A percentile compares a stretch with the other conserved stretches of the same genome.
Conservation (phyloP, 2,888 invertebrate genomes). For the Drosophila lacicola region DNA sequence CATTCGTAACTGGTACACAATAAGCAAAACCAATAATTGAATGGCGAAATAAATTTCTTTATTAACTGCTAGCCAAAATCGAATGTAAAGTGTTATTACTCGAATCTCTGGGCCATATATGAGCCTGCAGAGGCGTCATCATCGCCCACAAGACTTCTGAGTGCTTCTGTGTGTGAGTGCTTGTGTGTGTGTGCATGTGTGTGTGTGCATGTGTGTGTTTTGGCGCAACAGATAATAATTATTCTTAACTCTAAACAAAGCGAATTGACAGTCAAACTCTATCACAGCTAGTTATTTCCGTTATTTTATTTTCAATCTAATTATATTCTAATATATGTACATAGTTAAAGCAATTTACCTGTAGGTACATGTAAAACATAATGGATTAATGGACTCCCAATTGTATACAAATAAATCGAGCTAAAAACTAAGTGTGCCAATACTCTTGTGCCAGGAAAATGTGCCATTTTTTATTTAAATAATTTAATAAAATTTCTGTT, state of each 20-base stretch:
- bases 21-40: conserved; percentile 54
- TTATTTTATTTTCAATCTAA: too few species aligned
- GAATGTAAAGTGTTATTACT: conserved; percentile 58
- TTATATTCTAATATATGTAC: background rate
- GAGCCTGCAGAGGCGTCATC: conserved; percentile 42
- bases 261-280: background rate
- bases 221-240: background rate
- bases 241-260: conserved; percentile 1
- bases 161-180: background rate
- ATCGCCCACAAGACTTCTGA: conserved; percentile 51
- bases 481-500: too few species aligned
- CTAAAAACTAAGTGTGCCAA: too few species aligned
- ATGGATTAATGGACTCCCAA: conserved; percentile 4
- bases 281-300: background rate
- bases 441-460: too few species aligned
- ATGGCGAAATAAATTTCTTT: conserved; percentile 61
- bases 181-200: background rate
- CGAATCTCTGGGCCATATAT: conserved; percentile 62
- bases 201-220: background rate
- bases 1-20: conserved; percentile 16
- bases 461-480: too few species aligned
- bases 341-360: too few species aligned
- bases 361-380: background rate
- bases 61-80: conserved; percentile 57
- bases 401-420: too few species aligned